Evolutionary conservation across 2,797 vertebrate genomes (phyloP), one percentile per base, ranked within the genome.

Genomic region (Orientallactaga sibirica): DNA sequence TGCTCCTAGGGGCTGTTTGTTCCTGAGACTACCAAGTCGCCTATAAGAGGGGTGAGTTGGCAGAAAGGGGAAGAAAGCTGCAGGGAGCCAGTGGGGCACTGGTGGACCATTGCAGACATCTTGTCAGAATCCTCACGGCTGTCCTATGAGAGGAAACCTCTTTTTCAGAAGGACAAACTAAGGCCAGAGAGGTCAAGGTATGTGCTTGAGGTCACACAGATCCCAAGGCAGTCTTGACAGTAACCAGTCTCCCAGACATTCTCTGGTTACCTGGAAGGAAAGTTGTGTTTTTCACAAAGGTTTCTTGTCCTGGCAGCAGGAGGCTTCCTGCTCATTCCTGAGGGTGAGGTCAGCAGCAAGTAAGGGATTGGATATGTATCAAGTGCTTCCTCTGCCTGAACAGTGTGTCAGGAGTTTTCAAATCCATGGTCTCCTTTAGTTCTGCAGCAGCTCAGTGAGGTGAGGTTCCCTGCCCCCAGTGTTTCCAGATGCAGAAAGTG

Each of bases 381-480:
- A 29, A 67, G 74, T 43, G 3, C 85, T 74, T 83, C 76, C 66
- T 92, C 41, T 8, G 25, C 66, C 71, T 55, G 7, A 3, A 18
- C 20, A 8, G 20, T 1, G 7, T 18, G 5, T 76, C 68, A 55
- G 64, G 33, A 75, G 29, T 90, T 94, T 97, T 78, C 75, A 87
- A 67, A 76, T 9, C 7, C 33, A 15, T 12, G 22, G n/a, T 48
- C 27, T 80, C 68, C 33, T 71, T 52, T 62, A 62, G 29, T 92
- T 52, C 82, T 86, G 19, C 24, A 62, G 2, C 14, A 71, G 29
- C 58, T 85, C 29, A 12, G n/a, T 0, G 1, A 81, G 66, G 19
- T 15, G 3, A 11, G 66, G 52, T 5, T 20, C 12, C 43, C 1
- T 27, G 48, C 29, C 16, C 43, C 14, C 1, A 0, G 7, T 61